Evolutionary conservation across 2,888 invertebrate species (phyloP), one percentile per base, ranked within the genome.

Genomic region (Metopia argyrocephala): DNA sequence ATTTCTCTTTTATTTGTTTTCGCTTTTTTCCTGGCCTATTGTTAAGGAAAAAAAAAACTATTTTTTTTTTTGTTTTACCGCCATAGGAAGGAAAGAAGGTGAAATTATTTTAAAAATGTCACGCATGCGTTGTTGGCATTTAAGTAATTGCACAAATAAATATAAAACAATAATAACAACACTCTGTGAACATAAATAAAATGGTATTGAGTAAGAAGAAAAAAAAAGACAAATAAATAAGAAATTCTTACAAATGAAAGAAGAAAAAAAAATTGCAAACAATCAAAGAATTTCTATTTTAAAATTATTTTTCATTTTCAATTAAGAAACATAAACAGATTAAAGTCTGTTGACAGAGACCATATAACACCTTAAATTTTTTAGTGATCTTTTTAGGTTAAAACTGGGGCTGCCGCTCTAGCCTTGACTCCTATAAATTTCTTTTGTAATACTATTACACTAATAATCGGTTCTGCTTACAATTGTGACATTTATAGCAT

Each of bases 51-150:
- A n/a, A n/a, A n/a, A n/a, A n/a, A n/a, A n/a, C 7, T 20, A 31
- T 57, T 31, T 25, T 74, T 48, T 73, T 61, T 20, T 61, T 61
- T 38, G 18, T 79, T 76, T 81, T 65, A 81, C 69, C 82, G 82
- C 73, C 76, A 79, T 82, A 82, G 79, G 83, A 81, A 81, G 80
- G 70, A 83, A 85, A 75, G 83, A 84, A 85, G 82, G 83, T 80
- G 74, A 84, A 85, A 86, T 82, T 82, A 86, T 86, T 85, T 85
- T 21, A 83, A 84, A 85, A 86, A 87, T 87, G 87, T 87, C 86
- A 86, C 87, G 87, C 87, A 87, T 86, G 86, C 87, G 85, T 81
- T 83, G 83, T 84, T 82, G 83, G 78, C 79, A 78, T 62, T 82
- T 80, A 80, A 82, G 82, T 82, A 82, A 82, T 82, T 82, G 82